These are phyloP conservation scores for Drosophila serrata DNA, from an alignment of 1,140 invertebrate genomes.

Conservation along the genomic window DNA sequence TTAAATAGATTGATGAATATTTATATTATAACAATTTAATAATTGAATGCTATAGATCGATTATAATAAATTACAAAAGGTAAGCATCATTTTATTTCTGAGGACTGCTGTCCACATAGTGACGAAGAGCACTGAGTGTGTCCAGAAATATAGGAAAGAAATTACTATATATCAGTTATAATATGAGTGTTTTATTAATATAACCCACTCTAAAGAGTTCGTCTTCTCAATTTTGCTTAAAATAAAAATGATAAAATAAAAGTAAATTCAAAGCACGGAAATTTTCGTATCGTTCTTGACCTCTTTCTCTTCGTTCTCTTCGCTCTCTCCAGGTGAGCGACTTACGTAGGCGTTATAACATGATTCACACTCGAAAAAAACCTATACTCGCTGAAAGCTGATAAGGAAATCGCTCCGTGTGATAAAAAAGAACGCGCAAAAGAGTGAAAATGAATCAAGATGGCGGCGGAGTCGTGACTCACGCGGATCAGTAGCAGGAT, in stretches of 20 bases:
- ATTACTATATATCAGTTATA: not conserved
- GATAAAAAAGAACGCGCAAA: slow-evolving; percentile 34
- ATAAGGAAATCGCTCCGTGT: slow-evolving; percentile 34
- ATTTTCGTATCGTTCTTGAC: slow-evolving; percentile 25
- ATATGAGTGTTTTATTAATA: not conserved
- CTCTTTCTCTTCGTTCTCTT: slow-evolving; percentile 17
- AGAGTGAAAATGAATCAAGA: slow-evolving; percentile 43
- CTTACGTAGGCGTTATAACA: slow-evolving; percentile 21
- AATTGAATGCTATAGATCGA: no score
- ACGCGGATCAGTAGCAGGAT: slow-evolving; percentile 35
- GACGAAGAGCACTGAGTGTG: not conserved
- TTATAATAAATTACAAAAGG: not conserved
- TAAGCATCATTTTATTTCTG: not conserved
- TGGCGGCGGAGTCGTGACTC: slow-evolving; percentile 68
- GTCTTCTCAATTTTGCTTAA: not conserved
- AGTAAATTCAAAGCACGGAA: not conserved
- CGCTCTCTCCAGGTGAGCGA: slow-evolving; percentile 10
- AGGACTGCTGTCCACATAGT: not conserved
- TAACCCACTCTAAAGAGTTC: not conserved
- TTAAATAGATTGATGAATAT: not conserved
- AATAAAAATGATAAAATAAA: no score
- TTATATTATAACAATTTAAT: no score
- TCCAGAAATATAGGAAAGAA: not conserved
- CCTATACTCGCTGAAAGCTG: slow-evolving; percentile 19
- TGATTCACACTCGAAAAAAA: slow-evolving; percentile 50